phyloP scores from a whole-genome alignment of 2,888 invertebrate species.

The Nymphalis urticae region DNA sequence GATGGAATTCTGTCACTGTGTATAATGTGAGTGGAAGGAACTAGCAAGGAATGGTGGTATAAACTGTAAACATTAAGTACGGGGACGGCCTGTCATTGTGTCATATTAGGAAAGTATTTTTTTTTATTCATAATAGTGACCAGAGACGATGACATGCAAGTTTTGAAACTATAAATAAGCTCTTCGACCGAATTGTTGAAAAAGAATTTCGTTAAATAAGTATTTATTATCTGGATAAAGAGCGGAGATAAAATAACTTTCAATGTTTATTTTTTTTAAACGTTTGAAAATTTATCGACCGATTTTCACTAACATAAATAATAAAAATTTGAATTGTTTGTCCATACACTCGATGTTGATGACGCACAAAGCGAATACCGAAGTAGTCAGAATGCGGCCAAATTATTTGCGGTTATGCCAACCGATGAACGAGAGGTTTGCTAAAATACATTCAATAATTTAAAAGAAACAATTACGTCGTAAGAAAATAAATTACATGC shows the following conservation, averaged over 20 bases:
- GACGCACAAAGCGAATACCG: conserved; percentile 35
- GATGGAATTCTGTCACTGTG: too few species aligned
- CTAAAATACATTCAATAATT: conserved; percentile 18
- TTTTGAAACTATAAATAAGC: too few species aligned
- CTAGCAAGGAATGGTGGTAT: too few species aligned
- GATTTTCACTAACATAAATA: not conserved
- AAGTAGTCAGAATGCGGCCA: conserved; percentile 23
- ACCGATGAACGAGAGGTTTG: conserved; percentile 25
- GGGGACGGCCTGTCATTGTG: too few species aligned
- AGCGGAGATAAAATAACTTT: not conserved
- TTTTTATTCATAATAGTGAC: too few species aligned
- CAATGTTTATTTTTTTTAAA: conserved; percentile 1
- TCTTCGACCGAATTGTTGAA: too few species aligned
- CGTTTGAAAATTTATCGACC: conserved; percentile 1
- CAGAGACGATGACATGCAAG: too few species aligned
- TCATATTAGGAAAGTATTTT: too few species aligned
- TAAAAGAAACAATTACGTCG: not conserved
- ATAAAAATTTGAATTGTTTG: conserved; percentile 17
- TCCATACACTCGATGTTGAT: conserved; percentile 22
- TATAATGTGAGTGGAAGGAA: too few species aligned
- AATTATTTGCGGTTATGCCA: conserved; percentile 27
- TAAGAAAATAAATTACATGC: not conserved
- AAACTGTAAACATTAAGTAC: too few species aligned
- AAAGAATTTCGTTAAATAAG: too few species aligned
- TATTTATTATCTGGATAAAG: too few species aligned